These are phyloP conservation scores for Anastrepha obliqua DNA, from an alignment of 1,140 invertebrate genomes.

Conservation along the genomic window DNA sequence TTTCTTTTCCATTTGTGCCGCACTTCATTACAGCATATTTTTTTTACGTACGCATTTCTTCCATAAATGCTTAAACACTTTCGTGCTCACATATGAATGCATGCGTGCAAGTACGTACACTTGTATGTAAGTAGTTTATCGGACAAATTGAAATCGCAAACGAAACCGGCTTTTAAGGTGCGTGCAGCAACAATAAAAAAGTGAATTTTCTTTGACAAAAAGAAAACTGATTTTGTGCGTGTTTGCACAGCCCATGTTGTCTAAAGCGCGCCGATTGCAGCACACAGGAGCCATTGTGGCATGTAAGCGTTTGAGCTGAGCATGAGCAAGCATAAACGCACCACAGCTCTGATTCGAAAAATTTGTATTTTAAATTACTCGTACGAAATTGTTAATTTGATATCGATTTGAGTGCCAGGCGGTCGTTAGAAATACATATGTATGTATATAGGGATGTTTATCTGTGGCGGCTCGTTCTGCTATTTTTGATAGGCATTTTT, in stretches of 20 bases:
- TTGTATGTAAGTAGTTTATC: not conserved
- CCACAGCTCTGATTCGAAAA: not conserved
- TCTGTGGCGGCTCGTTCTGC: not conserved
- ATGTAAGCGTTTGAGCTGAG: slow-evolving; percentile 2
- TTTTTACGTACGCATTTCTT: not conserved
- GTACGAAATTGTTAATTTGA: slow-evolving; percentile 46
- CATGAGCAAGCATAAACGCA: slow-evolving; percentile 11
- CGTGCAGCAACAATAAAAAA: not conserved
- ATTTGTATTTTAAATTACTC: slow-evolving; percentile 13
- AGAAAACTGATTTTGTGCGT: slow-evolving; percentile 18
- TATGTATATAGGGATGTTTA: not conserved
- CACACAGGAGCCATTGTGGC: not conserved
- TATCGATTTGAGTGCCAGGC: slow-evolving; percentile 8
- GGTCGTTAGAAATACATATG: not conserved
- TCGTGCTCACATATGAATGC: not conserved
- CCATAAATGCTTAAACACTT: not conserved
- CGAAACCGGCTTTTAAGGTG: not conserved
- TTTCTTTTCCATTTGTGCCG: not conserved
- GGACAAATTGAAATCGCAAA: slow-evolving; percentile 16
- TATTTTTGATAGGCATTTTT: not conserved
- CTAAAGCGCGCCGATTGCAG: not conserved
- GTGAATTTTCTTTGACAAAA: not conserved
- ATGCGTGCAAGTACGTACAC: not conserved
- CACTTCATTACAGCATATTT: not conserved
- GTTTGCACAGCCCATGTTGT: not conserved